Evolutionary conservation across 2,888 invertebrate species (phyloP), one percentile per base, ranked within the genome.

Genomic region (Eurytoma californica): DNA sequence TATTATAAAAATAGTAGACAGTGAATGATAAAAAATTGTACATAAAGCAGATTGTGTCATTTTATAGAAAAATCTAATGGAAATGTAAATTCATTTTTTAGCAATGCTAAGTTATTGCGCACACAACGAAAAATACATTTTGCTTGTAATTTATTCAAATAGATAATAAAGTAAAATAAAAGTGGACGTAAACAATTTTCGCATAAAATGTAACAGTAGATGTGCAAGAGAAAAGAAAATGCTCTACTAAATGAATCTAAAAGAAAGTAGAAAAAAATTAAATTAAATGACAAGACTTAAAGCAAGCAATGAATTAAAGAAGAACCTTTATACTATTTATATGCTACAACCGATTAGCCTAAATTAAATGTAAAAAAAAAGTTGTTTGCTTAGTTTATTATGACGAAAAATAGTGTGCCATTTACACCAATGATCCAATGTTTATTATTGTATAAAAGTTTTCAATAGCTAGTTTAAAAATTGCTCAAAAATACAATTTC

Each of bases 401-500:
- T 39, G 39, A 39, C 53, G 28, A 72, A 65, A 67, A 67, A 51
- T 58, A 58, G 12, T 76, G 39, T 3, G 55, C 63, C 53, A 13
- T 63, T 76, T 76, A 20, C 49, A 18, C 63, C 30, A 28, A 63
- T 16, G 28, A 55, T 69, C 63, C 63, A 69, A 69, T n/a, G 75
- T 61, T 61, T 68, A 61, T 68, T 49, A 16, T 47, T 67, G 47
- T 58, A 63, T 63, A 39, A 58, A 66, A 65, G 18, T 47, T 28
- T 57, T 66, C n/a, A 4, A 13, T 16, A 74, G 66, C 53, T 73
- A 14, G n/a, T 28, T 67, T 55, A 13, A 18, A 74, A 58, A 30
- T 74, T 58, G 49, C 65, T 74, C 66, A 67, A 74, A 67, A 74
- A 74, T 74, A 74, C 67, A 74, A 49, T 58, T 66, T 28, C n/a